phyloP scores from a whole-genome alignment of 1,140 invertebrate species.

The Ips nitidus region DNA sequence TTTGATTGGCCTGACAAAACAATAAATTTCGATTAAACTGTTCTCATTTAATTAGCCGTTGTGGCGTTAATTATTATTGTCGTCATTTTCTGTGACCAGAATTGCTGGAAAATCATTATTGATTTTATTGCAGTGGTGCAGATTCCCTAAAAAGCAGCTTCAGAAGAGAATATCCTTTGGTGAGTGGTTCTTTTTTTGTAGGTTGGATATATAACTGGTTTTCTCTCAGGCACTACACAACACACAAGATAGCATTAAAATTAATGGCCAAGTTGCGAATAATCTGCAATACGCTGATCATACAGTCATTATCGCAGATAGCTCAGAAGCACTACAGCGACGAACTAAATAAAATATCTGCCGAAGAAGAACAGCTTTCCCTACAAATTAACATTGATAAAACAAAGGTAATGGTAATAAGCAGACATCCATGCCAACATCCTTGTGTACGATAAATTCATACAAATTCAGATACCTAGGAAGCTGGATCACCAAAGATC shows the following conservation, averaged over 20 bases:
- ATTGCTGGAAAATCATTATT: too few species aligned
- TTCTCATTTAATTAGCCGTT: too few species aligned
- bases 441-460: too few species aligned
- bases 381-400: neutral
- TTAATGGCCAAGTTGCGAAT: neutral
- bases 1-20: neutral
- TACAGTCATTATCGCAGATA: neutral
- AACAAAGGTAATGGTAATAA: neutral
- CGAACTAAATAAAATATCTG: neutral
- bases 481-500: neutral
- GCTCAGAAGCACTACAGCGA: neutral
- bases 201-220: too few species aligned
- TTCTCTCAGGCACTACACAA: too few species aligned
- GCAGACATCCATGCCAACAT: neutral
- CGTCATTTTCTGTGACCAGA: too few species aligned
- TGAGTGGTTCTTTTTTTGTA: too few species aligned
- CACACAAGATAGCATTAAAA: too few species aligned
- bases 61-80: neutral
- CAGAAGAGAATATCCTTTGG: too few species aligned
- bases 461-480: conserved; percentile 1
- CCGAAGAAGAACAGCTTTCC: neutral
- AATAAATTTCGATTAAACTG: neutral
- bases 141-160: too few species aligned
- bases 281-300: neutral
- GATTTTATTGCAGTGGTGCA: too few species aligned